Conservation (phyloP, 2,888 invertebrate species). For the Lumbricus terrestris region DNA sequence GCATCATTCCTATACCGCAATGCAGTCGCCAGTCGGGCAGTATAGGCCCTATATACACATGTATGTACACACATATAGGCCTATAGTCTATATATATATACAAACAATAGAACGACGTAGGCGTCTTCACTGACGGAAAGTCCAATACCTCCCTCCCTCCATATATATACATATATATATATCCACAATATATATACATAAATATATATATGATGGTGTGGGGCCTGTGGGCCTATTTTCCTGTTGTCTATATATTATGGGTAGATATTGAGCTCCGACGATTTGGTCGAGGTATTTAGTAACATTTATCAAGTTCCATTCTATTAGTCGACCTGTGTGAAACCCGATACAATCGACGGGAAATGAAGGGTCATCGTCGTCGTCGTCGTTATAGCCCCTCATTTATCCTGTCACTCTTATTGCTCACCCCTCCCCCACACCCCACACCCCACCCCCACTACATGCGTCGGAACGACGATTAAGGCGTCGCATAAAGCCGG, state of each 20-base stretch:
- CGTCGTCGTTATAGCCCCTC: neutral
- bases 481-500: neutral
- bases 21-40: too few relatives aligned
- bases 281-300: neutral
- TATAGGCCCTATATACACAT: too few relatives aligned
- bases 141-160: neutral
- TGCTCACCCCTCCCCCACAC: neutral
- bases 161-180: neutral
- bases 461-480: neutral
- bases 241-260: too few relatives aligned
- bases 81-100: too few relatives aligned
- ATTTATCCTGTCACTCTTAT: neutral
- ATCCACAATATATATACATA: neutral
- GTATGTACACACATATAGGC: too few relatives aligned
- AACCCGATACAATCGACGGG: neutral
- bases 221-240: too few relatives aligned
- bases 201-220: neutral
- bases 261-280: neutral
- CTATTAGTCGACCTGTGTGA: neutral
- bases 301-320: neutral
- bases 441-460: too few relatives aligned
- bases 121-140: neutral
- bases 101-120: neutral
- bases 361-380: too few relatives aligned
- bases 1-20: too few relatives aligned